These are phyloP conservation scores for Pseudonaja textilis DNA, from an alignment of 2,113 vertebrate genomes.

Conservation along the genomic window DNA sequence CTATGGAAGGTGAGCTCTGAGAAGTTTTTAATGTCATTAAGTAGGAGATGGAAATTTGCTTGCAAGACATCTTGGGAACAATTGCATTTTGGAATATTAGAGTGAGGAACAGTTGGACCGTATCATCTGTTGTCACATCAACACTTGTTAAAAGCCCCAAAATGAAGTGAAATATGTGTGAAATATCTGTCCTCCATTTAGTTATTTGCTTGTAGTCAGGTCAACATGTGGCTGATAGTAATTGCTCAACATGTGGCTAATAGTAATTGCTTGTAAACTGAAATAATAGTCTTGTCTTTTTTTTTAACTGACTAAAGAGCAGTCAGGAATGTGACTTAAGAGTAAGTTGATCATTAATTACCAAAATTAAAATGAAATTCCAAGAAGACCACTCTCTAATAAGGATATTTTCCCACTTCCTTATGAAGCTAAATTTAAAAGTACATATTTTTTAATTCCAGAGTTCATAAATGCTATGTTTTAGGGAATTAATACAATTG, in stretches of 20 bases:
- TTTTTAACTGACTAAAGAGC: constrained; percentile 11
- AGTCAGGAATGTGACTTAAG: constrained; percentile 16
- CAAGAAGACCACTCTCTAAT: not conserved
- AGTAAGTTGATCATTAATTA: constrained; percentile 23
- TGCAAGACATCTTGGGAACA: constrained; percentile 31
- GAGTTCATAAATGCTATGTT: constrained; percentile 11
- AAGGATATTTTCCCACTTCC: not conserved
- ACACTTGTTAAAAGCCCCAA: constrained; percentile 27
- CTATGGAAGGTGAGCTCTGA: constrained; percentile 41
- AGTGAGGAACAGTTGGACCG: constrained; percentile 38
- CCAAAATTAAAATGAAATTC: constrained; percentile 9
- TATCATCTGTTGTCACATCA: constrained; percentile 30
- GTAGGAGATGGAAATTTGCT: constrained; percentile 47
- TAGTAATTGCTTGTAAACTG: not conserved
- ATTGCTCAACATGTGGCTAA: not conserved
- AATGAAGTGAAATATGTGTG: constrained; percentile 34
- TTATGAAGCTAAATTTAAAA: constrained; percentile 26
- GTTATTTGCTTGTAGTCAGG: not conserved
- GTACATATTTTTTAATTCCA: constrained; percentile 39
- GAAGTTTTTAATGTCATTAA: constrained; percentile 49
- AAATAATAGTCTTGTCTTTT: not conserved
- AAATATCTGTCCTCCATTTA: constrained; percentile 38
- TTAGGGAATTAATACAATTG: not conserved
- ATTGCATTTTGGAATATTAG: constrained; percentile 28
- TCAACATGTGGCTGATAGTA: not conserved